phyloP scores from a whole-genome alignment of 2,113 vertebrate genomes.

The Nesoenas mayeri region DNA sequence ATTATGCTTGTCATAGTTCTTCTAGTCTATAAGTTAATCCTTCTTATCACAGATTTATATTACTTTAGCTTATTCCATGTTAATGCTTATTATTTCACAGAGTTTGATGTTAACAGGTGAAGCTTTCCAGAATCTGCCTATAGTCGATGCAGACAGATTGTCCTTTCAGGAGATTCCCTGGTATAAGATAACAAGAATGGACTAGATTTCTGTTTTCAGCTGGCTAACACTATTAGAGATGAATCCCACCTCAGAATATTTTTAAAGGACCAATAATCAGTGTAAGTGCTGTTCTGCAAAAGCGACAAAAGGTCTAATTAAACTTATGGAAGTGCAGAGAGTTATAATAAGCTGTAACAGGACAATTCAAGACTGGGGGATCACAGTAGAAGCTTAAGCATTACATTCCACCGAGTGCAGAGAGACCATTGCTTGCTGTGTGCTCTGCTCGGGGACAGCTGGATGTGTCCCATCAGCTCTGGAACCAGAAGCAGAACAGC shows the following conservation, averaged over 20 bases:
- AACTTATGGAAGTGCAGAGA: background rate
- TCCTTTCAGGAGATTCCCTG: background rate
- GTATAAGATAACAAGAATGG: background rate
- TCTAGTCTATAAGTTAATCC: background rate
- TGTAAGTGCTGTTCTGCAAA: background rate
- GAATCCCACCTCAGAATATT: background rate
- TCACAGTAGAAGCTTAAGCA: background rate
- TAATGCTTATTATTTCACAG: background rate
- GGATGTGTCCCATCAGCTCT: background rate
- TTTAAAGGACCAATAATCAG: background rate
- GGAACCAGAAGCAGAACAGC: background rate
- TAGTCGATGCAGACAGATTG: background rate
- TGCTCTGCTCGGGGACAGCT: background rate
- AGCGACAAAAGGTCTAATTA: background rate
- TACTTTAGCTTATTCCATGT: background rate
- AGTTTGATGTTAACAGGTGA: background rate
- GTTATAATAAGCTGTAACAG: background rate
- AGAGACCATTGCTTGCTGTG: background rate
- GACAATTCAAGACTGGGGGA: background rate
- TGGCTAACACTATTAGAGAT: background rate
- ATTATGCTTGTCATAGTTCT: background rate
- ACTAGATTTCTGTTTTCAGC: background rate
- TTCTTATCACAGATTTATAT: background rate
- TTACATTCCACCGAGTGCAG: background rate
- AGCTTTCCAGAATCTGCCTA: background rate